phyloP scores from a whole-genome alignment of 2,888 invertebrate species.

The Endomychus coccineus region DNA sequence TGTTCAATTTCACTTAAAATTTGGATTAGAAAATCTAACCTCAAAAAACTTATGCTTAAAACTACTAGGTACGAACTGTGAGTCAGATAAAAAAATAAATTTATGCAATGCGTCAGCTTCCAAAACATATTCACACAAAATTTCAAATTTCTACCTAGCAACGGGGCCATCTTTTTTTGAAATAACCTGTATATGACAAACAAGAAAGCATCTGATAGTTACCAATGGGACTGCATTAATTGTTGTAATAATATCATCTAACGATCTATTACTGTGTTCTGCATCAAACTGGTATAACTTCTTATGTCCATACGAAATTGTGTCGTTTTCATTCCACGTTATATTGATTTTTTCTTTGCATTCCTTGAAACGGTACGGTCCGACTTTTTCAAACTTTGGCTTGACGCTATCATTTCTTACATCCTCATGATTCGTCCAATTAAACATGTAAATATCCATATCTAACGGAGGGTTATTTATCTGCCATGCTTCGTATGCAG shows the following conservation, averaged over 20 bases:
- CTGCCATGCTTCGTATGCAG: conserved; percentile 35
- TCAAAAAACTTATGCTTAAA: too few relatives aligned
- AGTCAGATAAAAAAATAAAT: too few relatives aligned
- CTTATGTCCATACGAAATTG: conserved; percentile 62
- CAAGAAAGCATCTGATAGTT: too few relatives aligned
- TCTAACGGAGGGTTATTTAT: conserved; percentile 37
- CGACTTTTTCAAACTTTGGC: conserved; percentile 51
- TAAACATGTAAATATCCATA: conserved; percentile 38
- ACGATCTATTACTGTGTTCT: conserved; percentile 57
- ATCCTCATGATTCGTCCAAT: conserved; percentile 46
- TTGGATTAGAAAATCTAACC: too few relatives aligned
- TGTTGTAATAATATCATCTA: conserved; percentile 63
- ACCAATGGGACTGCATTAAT: conserved; percentile 76
- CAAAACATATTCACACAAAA: too few relatives aligned
- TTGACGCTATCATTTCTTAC: conserved; percentile 48
- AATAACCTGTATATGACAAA: too few relatives aligned
- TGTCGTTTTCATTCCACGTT: conserved; percentile 62
- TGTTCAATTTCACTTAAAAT: too few relatives aligned
- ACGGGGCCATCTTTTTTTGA: too few relatives aligned
- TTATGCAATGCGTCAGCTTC: too few relatives aligned
- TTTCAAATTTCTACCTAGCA: too few relatives aligned
- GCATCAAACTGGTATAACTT: conserved; percentile 64
- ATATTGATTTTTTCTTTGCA: conserved; percentile 64
- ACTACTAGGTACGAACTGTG: too few relatives aligned
- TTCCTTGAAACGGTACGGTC: conserved; percentile 63